These are phyloP conservation scores for Tretioscincus oriximinensis DNA, from an alignment of 2,113 vertebrate species.

Conservation along the genomic window DNA sequence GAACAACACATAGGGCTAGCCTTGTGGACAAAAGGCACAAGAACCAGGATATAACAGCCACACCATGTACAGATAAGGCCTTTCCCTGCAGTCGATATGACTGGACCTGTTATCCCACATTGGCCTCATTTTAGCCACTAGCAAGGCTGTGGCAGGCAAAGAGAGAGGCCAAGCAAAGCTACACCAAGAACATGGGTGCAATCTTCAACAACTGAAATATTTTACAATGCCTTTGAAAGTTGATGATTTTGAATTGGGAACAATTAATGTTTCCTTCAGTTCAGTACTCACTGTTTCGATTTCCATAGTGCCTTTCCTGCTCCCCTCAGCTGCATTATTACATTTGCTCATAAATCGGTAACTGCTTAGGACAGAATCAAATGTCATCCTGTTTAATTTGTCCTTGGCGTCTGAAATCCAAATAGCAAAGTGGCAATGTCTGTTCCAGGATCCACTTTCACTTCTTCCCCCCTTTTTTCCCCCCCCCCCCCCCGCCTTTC, in stretches of 20 bases:
- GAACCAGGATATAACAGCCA: too few relatives aligned
- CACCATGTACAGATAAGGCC: too few relatives aligned
- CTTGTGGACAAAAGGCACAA: too few relatives aligned
- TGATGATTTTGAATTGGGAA: background rate
- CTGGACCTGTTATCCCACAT: too few relatives aligned
- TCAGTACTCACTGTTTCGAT: background rate
- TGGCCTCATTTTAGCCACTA: too few relatives aligned
- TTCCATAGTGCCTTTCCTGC: conserved; percentile 35
- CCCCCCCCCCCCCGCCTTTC: background rate
- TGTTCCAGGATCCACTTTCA: conserved; percentile 58
- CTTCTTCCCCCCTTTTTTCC: conserved; percentile 52
- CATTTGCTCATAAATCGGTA: conserved; percentile 48
- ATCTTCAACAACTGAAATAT: background rate
- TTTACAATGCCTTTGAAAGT: too few relatives aligned
- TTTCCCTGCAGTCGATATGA: too few relatives aligned
- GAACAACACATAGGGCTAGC: too few relatives aligned
- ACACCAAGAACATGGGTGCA: background rate
- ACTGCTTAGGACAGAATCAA: conserved; percentile 43
- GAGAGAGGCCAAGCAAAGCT: background rate
- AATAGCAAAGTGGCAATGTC: conserved; percentile 47
- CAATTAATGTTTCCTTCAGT: background rate
- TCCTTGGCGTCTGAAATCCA: conserved; percentile 45
- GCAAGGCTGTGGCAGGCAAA: background rate
- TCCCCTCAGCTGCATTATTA: conserved; percentile 45
- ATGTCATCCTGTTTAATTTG: conserved; percentile 57